Evolutionary conservation across 2,113 vertebrate genomes (phyloP), one percentile per base, ranked within the genome.

Genomic region (Australoheros scitulus): DNA sequence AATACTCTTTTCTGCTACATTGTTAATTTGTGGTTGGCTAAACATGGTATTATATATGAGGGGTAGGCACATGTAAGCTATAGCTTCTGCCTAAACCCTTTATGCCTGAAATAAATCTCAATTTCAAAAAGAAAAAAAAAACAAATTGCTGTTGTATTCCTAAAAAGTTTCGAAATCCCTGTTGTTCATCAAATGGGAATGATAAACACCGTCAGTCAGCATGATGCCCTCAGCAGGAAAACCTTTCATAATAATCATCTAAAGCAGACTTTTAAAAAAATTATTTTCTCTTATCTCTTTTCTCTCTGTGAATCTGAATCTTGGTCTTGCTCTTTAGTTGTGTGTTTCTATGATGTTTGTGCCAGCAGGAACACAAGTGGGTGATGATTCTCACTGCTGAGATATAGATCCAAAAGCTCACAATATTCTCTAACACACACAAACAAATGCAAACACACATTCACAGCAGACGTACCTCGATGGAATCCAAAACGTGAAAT

Each of bases 211-310:
- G 56, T 56, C 81, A 52, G 63, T 41, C 77, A 59, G 60, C 24
- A 3, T 36, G 80, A 22, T 9, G 34, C 83, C 72, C 65, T 80
- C 82, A 83, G 74, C 80, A 63, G 61, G 81, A 76, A 36, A 32
- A 55, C 38, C 81, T 80, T n/a, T 18, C 74, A 81, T 84, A 86
- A 91, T 87, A 58, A 89, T 88, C 80, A 87, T 91, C 88, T 89
- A 89, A 92, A 89, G 65, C 84, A 76, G 60, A 14, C 81, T 79
- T 88, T 77, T 87, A 72, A 34, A 34, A 34, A 6, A 34, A 5
- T 79, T 6, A 18, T 72, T 50, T 87, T 58, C 6, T 50, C 50
- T 17, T 50, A 24, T 59, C 55, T 15, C 41, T 57, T 34, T 50
- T 56, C 70, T 79, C 75, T 4, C 58, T 36, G 68, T 77, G 50